These are phyloP conservation scores for Muraenolepis orangiensis DNA, from an alignment of 2,797 vertebrate species.

Conservation along the genomic window DNA sequence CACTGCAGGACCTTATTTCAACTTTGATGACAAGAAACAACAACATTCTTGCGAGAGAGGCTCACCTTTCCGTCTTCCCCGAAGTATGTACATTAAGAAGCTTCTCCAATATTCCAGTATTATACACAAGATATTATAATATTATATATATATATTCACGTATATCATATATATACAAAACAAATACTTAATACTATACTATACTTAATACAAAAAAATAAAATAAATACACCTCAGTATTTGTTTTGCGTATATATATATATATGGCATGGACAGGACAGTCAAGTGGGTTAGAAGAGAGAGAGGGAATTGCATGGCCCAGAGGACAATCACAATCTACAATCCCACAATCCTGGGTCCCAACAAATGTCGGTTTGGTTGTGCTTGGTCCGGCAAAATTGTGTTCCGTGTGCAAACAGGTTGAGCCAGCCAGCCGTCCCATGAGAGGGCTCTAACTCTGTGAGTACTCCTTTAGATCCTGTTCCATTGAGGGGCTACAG, in stretches of 20 bases:
- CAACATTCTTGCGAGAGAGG: neutral
- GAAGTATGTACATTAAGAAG: neutral
- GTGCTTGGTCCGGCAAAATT: too few relatives aligned
- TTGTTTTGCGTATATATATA: too few relatives aligned
- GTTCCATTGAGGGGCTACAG: neutral
- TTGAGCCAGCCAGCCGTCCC: neutral
- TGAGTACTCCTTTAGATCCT: neutral
- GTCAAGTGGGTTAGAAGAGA: neutral
- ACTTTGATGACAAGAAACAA: slow-evolving; percentile 40
- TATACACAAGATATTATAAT: too few relatives aligned
- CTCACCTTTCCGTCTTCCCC: neutral
- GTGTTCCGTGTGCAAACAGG: neutral
- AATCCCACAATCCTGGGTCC: neutral
- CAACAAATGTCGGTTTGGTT: too few relatives aligned
- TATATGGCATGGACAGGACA: too few relatives aligned
- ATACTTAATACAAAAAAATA: too few relatives aligned
- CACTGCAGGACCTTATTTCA: slow-evolving; percentile 27
- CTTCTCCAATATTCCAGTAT: neutral
- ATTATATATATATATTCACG: too few relatives aligned
- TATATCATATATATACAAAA: too few relatives aligned
- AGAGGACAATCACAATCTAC: neutral
- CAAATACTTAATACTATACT: neutral
- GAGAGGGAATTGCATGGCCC: too few relatives aligned
- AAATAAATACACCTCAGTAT: too few relatives aligned
- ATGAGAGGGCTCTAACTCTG: neutral